phyloP scores from a whole-genome alignment of 2,113 vertebrate species.

The Eonycteris spelaea region DNA sequence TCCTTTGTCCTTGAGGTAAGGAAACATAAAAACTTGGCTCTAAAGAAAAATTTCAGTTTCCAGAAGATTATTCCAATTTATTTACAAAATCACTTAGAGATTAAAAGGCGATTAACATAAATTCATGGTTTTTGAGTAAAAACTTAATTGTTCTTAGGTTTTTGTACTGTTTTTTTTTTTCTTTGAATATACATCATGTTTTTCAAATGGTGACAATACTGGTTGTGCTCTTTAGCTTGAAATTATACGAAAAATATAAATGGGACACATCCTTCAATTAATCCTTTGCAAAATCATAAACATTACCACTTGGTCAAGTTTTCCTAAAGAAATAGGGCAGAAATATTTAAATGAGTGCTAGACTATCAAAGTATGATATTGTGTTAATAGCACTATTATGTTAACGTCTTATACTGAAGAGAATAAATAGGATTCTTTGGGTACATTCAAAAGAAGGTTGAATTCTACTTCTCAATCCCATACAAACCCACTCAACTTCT shows the following conservation, averaged over 20 bases:
- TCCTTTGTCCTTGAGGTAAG: conserved; percentile 15
- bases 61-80: background rate
- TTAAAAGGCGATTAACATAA: background rate
- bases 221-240: background rate
- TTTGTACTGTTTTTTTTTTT: background rate
- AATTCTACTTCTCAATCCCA: background rate
- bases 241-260: background rate
- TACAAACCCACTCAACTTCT: background rate
- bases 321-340: background rate
- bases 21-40: background rate
- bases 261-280: background rate
- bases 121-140: background rate
- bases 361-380: background rate
- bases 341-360: background rate
- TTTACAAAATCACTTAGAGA: background rate
- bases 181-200: background rate
- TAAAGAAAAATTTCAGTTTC: background rate
- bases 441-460: background rate
- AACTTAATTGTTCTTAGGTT: background rate
- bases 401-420: background rate
- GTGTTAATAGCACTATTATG: background rate
- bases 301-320: background rate
- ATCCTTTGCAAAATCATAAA: conserved; percentile 11
- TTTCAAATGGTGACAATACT: background rate
- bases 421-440: background rate